Percentiles rank a stretch among this genome's conserved stretches.
Conservation (phyloP, 2,113 vertebrate genomes). For the Campylorhamphus procurvoides region DNA sequence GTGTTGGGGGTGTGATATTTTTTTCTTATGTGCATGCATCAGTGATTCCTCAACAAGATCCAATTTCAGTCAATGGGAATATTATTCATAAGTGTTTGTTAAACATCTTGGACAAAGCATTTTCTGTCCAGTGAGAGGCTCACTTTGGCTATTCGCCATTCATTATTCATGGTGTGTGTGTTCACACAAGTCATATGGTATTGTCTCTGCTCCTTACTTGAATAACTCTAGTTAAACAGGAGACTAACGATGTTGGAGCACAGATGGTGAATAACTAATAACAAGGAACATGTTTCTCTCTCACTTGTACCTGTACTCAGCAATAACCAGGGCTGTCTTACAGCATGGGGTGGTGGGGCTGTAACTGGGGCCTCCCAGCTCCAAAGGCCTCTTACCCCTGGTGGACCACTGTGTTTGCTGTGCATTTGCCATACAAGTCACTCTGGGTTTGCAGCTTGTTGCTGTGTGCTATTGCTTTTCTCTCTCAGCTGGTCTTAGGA, state of each 20-base stretch:
- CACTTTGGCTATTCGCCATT: slow-evolving; percentile 24
- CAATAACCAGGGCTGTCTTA: background rate
- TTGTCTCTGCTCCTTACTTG: slow-evolving; percentile 58
- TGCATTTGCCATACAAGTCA: background rate
- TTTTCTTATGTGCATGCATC: background rate
- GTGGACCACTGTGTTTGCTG: background rate
- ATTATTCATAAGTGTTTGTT: slow-evolving; percentile 19
- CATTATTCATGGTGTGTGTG: slow-evolving; percentile 39
- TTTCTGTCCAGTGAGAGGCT: slow-evolving; percentile 41
- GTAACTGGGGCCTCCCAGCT: background rate
- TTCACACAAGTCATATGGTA: slow-evolving; percentile 41
- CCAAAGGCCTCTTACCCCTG: accelerated
- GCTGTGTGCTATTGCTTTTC: background rate
- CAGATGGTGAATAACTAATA: slow-evolving; percentile 64
- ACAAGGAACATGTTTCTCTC: background rate
- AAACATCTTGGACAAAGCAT: slow-evolving; percentile 5
- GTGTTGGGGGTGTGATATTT: background rate
- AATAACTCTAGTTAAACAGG: slow-evolving; percentile 63
- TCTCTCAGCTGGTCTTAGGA: background rate
- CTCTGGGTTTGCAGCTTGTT: background rate
- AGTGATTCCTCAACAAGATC: background rate
- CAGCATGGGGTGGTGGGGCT: background rate
- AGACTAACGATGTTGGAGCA: slow-evolving; percentile 57
- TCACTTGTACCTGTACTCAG: slow-evolving; percentile 21
- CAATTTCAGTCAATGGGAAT: background rate